Conservation (phyloP, 2,888 invertebrate species). For the Serripes groenlandicus region DNA sequence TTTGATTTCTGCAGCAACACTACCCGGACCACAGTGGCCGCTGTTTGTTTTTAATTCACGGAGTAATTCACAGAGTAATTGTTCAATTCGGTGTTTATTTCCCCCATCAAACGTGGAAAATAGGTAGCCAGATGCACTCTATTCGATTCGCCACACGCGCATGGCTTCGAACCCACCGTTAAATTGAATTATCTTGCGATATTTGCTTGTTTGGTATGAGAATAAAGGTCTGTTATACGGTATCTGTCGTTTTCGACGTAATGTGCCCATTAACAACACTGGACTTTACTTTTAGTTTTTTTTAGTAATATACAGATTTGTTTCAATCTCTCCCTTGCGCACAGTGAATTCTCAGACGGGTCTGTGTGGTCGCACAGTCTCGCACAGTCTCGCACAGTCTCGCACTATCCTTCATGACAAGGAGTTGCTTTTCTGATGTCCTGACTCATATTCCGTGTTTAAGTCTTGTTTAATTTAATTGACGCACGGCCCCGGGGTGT, state of each 20-base stretch:
- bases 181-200: constrained; percentile 58
- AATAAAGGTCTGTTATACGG: not conserved
- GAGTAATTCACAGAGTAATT: constrained; percentile 23
- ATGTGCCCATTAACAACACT: too few species aligned
- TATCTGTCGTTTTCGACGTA: too few species aligned
- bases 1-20: not conserved
- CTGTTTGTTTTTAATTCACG: constrained; percentile 61
- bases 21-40: not conserved
- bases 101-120: constrained; percentile 24
- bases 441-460: too few species aligned
- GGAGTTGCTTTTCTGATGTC: too few species aligned
- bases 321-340: too few species aligned
- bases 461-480: constrained; percentile 18
- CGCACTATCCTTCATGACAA: too few species aligned
- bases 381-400: too few species aligned
- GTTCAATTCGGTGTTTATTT: constrained; percentile 7
- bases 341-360: too few species aligned
- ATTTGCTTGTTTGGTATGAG: not conserved
- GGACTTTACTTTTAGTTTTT: too few species aligned
- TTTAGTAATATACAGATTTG: too few species aligned
- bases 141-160: constrained; percentile 48
- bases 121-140: constrained; percentile 55
- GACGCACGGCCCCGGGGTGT: constrained; percentile 6
- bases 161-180: constrained; percentile 42
- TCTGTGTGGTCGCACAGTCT: too few species aligned